These are phyloP conservation scores for Melitaea athalia DNA, from an alignment of 2,888 invertebrate genomes.

Conservation along the genomic window DNA sequence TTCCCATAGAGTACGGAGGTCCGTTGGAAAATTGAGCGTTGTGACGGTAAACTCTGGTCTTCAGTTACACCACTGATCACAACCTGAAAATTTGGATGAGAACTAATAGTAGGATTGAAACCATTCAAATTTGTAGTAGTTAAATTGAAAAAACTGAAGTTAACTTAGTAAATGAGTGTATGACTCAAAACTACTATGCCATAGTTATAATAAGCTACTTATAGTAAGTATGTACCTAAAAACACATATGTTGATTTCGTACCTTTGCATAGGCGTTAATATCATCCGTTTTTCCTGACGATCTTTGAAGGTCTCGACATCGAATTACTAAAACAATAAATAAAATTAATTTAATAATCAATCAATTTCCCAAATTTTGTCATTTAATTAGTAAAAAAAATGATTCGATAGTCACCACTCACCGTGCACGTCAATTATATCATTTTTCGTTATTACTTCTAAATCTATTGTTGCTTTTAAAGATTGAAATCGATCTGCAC, in stretches of 20 bases:
- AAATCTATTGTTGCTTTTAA: conserved; percentile 84
- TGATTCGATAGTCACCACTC: conserved; percentile 80
- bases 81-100: conserved; percentile 66
- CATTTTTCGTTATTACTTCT: conserved; percentile 81
- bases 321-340: conserved; percentile 85
- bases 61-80: conserved; percentile 78
- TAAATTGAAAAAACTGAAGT: too few relatives aligned
- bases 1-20: conserved; percentile 92
- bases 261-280: conserved; percentile 93
- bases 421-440: conserved; percentile 87
- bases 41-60: conserved; percentile 66
- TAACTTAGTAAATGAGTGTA: too few relatives aligned
- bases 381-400: conserved; percentile 38
- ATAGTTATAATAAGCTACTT: too few relatives aligned
- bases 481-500: conserved; percentile 63
- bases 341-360: conserved; percentile 11
- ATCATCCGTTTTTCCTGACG: conserved; percentile 83
- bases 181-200: not conserved
- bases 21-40: conserved; percentile 86
- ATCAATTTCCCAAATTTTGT: conserved; percentile 10
- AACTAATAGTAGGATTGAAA: not conserved
- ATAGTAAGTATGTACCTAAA: too few relatives aligned
- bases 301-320: conserved; percentile 87
- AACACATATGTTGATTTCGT: not conserved
- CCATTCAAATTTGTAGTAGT: too few relatives aligned